These are phyloP conservation scores for Teleogryllus oceanicus DNA, from an alignment of 2,888 invertebrate genomes.

Conservation along the genomic window DNA sequence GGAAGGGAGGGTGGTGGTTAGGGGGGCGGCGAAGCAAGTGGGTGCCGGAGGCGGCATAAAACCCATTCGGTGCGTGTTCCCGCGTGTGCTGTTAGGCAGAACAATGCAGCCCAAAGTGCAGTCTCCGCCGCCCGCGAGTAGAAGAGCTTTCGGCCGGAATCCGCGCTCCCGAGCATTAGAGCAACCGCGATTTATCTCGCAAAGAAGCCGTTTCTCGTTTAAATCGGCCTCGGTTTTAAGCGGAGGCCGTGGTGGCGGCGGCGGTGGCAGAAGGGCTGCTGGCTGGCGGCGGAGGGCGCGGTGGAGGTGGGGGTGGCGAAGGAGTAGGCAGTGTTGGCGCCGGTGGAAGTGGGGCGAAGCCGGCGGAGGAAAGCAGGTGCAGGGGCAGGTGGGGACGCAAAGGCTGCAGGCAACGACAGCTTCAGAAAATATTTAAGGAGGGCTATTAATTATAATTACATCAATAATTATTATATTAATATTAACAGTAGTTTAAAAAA, in stretches of 20 bases:
- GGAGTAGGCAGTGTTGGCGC: too few relatives aligned
- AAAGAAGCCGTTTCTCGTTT: slow-evolving; percentile 18
- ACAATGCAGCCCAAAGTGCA: slow-evolving; percentile 9
- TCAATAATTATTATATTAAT: too few relatives aligned
- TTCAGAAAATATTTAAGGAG: too few relatives aligned
- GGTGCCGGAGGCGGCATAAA: slow-evolving; percentile 5
- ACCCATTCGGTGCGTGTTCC: background rate
- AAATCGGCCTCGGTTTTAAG: slow-evolving; percentile 12
- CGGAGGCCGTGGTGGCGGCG: background rate
- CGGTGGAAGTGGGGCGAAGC: too few relatives aligned
- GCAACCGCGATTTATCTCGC: slow-evolving; percentile 18
- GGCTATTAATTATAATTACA: too few relatives aligned
- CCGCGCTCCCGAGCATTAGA: background rate
- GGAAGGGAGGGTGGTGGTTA: too few relatives aligned
- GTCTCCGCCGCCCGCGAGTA: background rate
- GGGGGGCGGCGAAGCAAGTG: background rate
- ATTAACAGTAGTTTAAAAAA: too few relatives aligned
- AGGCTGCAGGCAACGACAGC: too few relatives aligned
- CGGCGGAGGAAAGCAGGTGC: too few relatives aligned
- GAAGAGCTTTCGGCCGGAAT: slow-evolving; percentile 6
- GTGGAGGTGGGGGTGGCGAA: too few relatives aligned
- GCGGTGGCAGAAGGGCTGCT: background rate
- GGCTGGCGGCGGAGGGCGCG: too few relatives aligned
- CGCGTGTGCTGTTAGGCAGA: slow-evolving; percentile 5
- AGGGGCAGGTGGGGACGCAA: too few relatives aligned